phyloP scores from a whole-genome alignment of 2,888 invertebrate species.

The Andrena dorsata region DNA sequence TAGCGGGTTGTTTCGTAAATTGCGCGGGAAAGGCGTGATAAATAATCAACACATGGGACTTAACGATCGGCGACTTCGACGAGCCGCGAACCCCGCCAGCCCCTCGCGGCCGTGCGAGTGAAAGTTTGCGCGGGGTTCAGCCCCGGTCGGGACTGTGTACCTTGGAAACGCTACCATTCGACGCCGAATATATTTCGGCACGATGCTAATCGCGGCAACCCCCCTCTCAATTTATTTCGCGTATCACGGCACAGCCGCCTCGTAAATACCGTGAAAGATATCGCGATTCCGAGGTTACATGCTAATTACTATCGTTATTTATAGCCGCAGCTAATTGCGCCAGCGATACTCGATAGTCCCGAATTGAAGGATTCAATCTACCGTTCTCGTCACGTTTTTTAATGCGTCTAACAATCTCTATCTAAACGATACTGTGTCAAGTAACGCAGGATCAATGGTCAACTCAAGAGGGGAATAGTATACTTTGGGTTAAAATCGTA shows the following conservation, averaged over 20 bases:
- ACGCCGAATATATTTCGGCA: slow-evolving; percentile 10
- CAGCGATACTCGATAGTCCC: background rate
- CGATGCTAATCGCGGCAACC: slow-evolving; percentile 24
- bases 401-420: too few species aligned
- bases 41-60: slow-evolving; percentile 53
- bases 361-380: background rate
- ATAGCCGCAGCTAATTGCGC: background rate
- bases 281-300: slow-evolving; percentile 11
- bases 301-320: slow-evolving; percentile 29
- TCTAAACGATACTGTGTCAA: too few species aligned
- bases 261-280: slow-evolving; percentile 22
- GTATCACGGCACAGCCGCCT: slow-evolving; percentile 1
- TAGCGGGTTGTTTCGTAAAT: slow-evolving; percentile 42
- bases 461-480: too few species aligned
- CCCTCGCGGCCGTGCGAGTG: background rate
- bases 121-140: background rate
- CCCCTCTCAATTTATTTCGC: slow-evolving; percentile 1
- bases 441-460: too few species aligned
- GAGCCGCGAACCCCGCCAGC: background rate
- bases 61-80: slow-evolving; percentile 32
- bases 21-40: slow-evolving; percentile 34
- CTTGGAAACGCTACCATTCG: slow-evolving; percentile 11
- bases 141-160: background rate
- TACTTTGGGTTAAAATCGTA: too few species aligned
- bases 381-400: background rate